Base-by-base conservation (phyloP, 1,140 invertebrate species). In the Hetaerina americana region DNA sequence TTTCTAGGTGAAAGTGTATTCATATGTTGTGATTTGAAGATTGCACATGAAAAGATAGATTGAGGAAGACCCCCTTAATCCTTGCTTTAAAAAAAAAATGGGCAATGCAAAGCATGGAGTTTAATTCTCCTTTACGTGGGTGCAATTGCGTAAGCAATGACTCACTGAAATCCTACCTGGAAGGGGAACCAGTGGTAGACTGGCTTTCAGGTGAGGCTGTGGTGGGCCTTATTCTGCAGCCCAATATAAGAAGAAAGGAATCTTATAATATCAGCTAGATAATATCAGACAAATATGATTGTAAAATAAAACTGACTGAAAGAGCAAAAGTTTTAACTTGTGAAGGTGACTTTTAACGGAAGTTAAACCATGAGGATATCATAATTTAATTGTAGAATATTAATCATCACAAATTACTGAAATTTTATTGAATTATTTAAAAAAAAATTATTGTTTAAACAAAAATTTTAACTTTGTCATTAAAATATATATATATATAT, bases 171-270 rank as follows among this genome's bases (percentile, higher is more conserved):
- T 29, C 74, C 72, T 78, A 78, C 77, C 77, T 78, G 75, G 76
- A 71, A 69, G 74, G 73, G 40, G 40, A 57, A 75, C 74, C 77
- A 76, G 77, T 76, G 68, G 75, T 77, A 71, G 77, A 70, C 73
- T 77, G 76, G 72, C 70, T 76, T 27, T 76, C 76, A 73, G 72
- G 73, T 66, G 72, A 66, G 27, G 72, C 70, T 68, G 75, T 74
- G 27, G 74, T 75, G 28, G 77, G 77, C 72, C 76, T 76, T 40
- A 75, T 71, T 77, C 77, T 78, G 77, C 74, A 25, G 69, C 15
- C 40, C 70, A 74, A 74, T 70, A 72, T 12, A 40, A 73, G 31
- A 66, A 75, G n/a, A 72, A 72, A 75, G 40, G 68, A 12, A 74
- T 72, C 28, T 69, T 69, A 26, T 69, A 69, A 69, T 27, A 26